phyloP scores from a whole-genome alignment of 2,113 vertebrate genomes.

The Daphoenositta chrysoptera region DNA sequence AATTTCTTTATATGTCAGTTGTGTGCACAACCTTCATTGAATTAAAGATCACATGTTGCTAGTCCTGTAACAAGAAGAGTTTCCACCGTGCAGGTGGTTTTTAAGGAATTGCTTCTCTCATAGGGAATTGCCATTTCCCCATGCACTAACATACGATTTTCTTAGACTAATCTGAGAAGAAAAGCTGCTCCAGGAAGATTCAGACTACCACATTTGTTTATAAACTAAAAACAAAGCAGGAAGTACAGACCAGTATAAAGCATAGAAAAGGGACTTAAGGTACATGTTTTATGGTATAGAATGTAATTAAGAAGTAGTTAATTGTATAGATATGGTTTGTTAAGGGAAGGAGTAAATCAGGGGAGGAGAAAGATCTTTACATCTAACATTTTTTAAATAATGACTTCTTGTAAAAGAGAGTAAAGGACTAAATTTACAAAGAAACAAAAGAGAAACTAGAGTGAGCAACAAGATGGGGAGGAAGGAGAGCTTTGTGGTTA shows the following conservation, averaged over 20 bases:
- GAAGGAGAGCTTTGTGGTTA: conserved; percentile 40
- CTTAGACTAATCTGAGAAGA: neutral
- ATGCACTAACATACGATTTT: neutral
- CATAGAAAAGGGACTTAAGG: neutral
- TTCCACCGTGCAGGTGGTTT: neutral
- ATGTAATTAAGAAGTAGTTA: neutral
- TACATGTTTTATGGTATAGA: neutral
- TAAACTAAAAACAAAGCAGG: neutral
- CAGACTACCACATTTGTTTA: neutral
- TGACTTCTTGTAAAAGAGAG: conserved; percentile 59
- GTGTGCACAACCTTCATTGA: neutral
- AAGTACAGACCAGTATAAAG: neutral
- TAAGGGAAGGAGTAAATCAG: neutral
- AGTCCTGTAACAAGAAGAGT: neutral
- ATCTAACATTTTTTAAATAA: neutral
- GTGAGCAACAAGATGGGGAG: neutral
- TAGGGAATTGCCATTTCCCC: neutral
- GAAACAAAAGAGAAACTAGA: conserved; percentile 48
- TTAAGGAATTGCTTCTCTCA: neutral
- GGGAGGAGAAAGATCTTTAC: conserved; percentile 26
- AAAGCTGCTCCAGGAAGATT: neutral
- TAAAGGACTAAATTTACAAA: conserved; percentile 34
- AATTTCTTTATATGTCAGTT: neutral
- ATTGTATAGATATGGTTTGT: neutral
- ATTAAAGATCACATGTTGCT: neutral